Base-by-base conservation (phyloP, 2,888 invertebrate genomes). In the Dascillus cervinus region DNA sequence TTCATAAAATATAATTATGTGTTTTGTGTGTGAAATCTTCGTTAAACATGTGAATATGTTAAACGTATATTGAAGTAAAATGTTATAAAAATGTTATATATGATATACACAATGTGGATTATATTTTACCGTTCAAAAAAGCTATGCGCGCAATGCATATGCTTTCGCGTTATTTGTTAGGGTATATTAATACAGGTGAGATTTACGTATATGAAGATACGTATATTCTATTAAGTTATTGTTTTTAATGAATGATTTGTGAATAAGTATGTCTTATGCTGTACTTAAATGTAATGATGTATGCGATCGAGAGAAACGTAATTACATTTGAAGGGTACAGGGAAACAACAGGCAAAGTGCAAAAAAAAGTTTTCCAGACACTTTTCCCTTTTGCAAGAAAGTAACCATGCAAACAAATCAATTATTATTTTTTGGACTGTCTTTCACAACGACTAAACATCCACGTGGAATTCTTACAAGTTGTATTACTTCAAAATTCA, bases 61-160 rank as follows among this genome's bases (percentile, higher is more conserved):
- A 40, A 39, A 43, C 53, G 53, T 49, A n/a, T 51, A 44, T 45
- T 46, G 47, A 48, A 41, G 35, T 43, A 32, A 30, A 36, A 33
- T 26, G 26, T 29, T 32, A 21, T 26, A 29, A 32, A 30, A 26
- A 34, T 40, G 26, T 26, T 36, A 36, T 45, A 39, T 32, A 41
- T 37, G 45, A 41, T 41, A 48, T 52, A 48, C 24, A 32, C 32
- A 23, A 34, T 40, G 32, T 55, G 54, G 50, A 49, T 49, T 48
- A 40, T 44, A 47, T 36, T 44, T 41, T 45, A 44, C 50, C 58
- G 57, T 56, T 48, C 41, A 44, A 52, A 39, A 56, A 58, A 60
- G 63, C 63, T 57, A 50, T 64, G 64, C 64, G 65, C 64, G 64
- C 64, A 66, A 65, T 65, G 65, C 66, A 65, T 52, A 58, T 46